A percentile compares a stretch with the other conserved stretches of the same genome.
phyloP scores from a whole-genome alignment of 2,113 vertebrate species.

The Vireo altiloquus region DNA sequence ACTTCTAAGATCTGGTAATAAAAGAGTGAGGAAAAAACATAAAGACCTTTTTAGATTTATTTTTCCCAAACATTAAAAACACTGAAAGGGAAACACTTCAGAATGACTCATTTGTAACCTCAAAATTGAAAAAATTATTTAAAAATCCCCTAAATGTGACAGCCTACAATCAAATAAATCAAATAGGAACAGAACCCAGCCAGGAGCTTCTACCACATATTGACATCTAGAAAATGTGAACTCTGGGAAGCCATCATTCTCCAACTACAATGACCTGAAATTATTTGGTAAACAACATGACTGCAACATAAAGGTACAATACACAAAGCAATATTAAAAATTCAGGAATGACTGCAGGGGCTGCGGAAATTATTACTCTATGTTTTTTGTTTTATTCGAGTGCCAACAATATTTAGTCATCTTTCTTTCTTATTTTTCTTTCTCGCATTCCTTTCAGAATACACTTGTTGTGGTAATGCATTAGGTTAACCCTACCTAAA shows the following conservation, averaged over 20 bases:
- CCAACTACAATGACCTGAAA: conserved; percentile 4
- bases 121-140: conserved; percentile 43
- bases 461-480: background rate
- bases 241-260: conserved; percentile 50
- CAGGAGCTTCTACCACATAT: conserved; percentile 16
- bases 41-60: background rate
- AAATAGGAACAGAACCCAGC: conserved; percentile 21
- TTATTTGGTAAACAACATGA: conserved; percentile 57
- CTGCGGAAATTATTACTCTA: conserved; percentile 19
- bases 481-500: background rate
- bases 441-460: background rate
- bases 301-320: conserved; percentile 36
- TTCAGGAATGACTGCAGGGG: conserved; percentile 43
- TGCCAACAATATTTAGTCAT: conserved; percentile 48
- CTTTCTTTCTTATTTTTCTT: conserved; percentile 14
- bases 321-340: conserved; percentile 58
- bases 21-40: background rate
- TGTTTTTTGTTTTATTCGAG: conserved; percentile 9
- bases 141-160: conserved; percentile 16
- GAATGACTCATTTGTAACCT: conserved; percentile 33
- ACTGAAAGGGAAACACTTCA: conserved; percentile 9
- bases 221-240: conserved; percentile 27
- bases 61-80: conserved; percentile 17
- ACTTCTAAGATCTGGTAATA: background rate
- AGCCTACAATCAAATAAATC: conserved; percentile 60